Conservation (phyloP, 1,140 invertebrate species). For the Caenorhabditis inopinata region DNA sequence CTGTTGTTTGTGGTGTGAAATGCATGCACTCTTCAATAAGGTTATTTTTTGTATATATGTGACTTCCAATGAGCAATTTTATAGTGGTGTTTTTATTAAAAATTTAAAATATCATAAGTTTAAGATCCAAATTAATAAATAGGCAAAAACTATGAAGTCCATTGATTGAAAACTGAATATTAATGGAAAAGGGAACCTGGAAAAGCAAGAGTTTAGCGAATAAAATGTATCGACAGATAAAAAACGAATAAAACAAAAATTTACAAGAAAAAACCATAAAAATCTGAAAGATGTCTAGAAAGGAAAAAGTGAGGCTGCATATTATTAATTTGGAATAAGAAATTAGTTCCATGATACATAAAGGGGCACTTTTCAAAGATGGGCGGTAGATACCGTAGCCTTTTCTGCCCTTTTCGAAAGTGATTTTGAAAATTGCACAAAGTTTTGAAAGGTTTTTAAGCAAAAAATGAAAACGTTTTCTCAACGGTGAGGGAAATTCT, state of each 20-base stretch:
- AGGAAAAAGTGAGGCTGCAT: neutral
- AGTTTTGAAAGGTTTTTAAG: neutral
- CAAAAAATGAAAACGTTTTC: neutral
- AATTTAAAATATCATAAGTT: neutral
- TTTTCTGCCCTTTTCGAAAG: neutral
- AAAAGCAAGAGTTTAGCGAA: neutral
- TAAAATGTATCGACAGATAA: neutral
- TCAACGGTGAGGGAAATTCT: neutral
- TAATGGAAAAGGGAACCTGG: neutral
- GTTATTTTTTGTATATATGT: too few species aligned
- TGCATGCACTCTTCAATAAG: too few species aligned
- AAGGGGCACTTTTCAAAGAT: neutral
- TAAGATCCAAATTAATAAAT: neutral
- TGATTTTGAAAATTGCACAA: slow-evolving; percentile 18
- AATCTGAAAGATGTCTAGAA: neutral
- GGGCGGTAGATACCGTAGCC: neutral
- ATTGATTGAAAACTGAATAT: slow-evolving; percentile 31
- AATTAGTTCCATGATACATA: neutral
- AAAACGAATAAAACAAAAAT: neutral
- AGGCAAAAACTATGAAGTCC: slow-evolving; percentile 16
- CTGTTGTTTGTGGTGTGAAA: slow-evolving; percentile 6
- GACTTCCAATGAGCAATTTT: too few species aligned
- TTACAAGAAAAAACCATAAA: neutral
- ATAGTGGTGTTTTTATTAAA: neutral
- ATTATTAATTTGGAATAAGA: neutral